These are phyloP conservation scores for Stictocephala bisonia DNA, from an alignment of 2,888 invertebrate genomes.

Conservation along the genomic window DNA sequence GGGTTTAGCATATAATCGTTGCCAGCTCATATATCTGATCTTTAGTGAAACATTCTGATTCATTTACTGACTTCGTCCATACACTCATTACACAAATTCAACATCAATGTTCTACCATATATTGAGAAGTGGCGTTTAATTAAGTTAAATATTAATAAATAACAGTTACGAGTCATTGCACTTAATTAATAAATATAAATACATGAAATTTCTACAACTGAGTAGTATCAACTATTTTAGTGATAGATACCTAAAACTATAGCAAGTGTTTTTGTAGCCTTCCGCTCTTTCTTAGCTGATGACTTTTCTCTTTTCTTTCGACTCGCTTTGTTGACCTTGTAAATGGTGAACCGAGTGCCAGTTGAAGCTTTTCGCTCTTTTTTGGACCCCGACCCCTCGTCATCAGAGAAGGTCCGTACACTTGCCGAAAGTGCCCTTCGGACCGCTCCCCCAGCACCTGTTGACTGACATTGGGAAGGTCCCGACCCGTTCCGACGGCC, in stretches of 20 bases:
- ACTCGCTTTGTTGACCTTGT: slow-evolving; percentile 94
- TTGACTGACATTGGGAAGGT: slow-evolving; percentile 59
- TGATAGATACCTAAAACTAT: slow-evolving; percentile 88
- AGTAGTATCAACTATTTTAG: neutral
- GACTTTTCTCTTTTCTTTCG: slow-evolving; percentile 95
- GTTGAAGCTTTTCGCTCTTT: slow-evolving; percentile 76
- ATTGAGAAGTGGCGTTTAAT: too few relatives aligned
- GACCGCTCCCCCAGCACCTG: too few relatives aligned
- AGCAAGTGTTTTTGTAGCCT: slow-evolving; percentile 98
- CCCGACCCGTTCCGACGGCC: slow-evolving; percentile 62
- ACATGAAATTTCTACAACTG: too few relatives aligned
- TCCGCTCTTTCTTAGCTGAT: slow-evolving; percentile 93
- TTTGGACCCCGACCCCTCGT: slow-evolving; percentile 66
- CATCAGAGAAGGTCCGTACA: slow-evolving; percentile 59
- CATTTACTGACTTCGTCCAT: too few relatives aligned
- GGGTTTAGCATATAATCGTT: too few relatives aligned
- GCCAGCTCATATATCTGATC: too few relatives aligned
- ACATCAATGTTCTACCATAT: too few relatives aligned
- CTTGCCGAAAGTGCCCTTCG: slow-evolving; percentile 62
- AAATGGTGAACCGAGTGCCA: slow-evolving; percentile 87
- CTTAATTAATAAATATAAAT: too few relatives aligned
- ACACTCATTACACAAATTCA: too few relatives aligned
- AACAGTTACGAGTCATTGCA: too few relatives aligned
- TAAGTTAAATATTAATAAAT: too few relatives aligned
- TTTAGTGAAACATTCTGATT: too few relatives aligned